Base-by-base conservation (phyloP, 2,888 invertebrate genomes). In the Amphiduros pacificus region DNA sequence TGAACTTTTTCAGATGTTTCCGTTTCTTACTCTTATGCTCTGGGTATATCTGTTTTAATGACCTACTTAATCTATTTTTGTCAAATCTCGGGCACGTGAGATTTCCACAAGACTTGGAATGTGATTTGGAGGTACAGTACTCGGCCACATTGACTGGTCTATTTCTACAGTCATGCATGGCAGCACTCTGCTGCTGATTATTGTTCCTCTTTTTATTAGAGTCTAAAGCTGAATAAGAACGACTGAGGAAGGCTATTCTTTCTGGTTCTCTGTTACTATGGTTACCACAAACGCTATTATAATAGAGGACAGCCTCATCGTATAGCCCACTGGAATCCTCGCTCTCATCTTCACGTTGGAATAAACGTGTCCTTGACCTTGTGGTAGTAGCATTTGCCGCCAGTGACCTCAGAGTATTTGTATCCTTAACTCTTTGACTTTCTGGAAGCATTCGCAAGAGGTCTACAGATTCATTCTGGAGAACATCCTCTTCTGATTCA, bases 61-160 rank as follows among this genome's bases (percentile, higher is more conserved):
- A 58, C 26, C 58, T 20, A 22, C 26, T 24, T 3, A 53, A 31
- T 6, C 53, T 14, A 20, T 53, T 53, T 36, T 58, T 58, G 22
- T 58, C 58, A 9, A 44, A 44, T 14, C 48, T 28, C 17, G 58
- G 50, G 50, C 48, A 58, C 3, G 58, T 58, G 11, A 58, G 36
- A 27, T 51, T 58, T n/a, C 58, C 58, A 20, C 58, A 58, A 22
- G 58, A 58, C 24, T 48, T 48, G 32, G 58, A 58, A 27, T 58
- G 58, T 6, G 58, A 28, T 40, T 58, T 58, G 22, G 58, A 58
- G 26, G 58, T 58, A 26, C 58, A 58, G 51, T 58, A 58, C 50
- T 58, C 58, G n/a, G 58, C 58, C 3, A 58, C 24, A 36, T 58
- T 58, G 9, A 49, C 28, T 1, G 48, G 29, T n/a, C 48, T 41